Percentiles rank a stretch among this genome's conserved stretches.
These are phyloP conservation scores for Camponotus pennsylvanicus DNA, from an alignment of 1,140 invertebrate genomes.

Conservation along the genomic window DNA sequence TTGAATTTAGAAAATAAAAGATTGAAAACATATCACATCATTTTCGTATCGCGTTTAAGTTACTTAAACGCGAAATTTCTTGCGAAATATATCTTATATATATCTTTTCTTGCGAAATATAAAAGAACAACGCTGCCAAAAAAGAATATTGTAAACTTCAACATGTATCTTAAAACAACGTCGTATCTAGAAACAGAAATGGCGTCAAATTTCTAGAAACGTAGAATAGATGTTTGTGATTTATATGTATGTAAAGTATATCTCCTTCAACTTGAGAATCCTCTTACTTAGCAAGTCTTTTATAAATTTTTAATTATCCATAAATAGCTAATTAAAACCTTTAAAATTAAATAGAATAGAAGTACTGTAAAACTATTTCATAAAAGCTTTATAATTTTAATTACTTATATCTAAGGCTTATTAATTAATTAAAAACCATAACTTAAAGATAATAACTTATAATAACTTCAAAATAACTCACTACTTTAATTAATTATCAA, in stretches of 20 bases:
- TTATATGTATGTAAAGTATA: constrained; percentile 1
- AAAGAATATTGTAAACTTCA: constrained; percentile 12
- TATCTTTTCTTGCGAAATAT: neutral
- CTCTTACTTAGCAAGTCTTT: neutral
- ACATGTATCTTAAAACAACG: neutral
- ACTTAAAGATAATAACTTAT: neutral
- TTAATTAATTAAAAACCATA: neutral
- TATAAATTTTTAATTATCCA: neutral
- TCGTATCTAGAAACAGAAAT: neutral
- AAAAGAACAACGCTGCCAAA: neutral
- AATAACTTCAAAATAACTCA: neutral
- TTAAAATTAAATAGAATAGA: neutral
- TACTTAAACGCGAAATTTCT: no score
- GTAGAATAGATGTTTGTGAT: neutral
- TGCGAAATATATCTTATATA: no score
- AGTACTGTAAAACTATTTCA: neutral
- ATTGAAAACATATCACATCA: no score
- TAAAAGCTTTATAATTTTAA: neutral
- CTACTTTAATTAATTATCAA: neutral
- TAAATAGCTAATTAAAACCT: neutral
- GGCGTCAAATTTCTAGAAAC: neutral
- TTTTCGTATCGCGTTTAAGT: no score
- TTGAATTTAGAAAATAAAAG: no score
- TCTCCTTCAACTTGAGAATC: neutral
- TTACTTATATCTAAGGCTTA: neutral